phyloP scores from a whole-genome alignment of 2,888 invertebrate species.

The Hybos culiciformis region DNA sequence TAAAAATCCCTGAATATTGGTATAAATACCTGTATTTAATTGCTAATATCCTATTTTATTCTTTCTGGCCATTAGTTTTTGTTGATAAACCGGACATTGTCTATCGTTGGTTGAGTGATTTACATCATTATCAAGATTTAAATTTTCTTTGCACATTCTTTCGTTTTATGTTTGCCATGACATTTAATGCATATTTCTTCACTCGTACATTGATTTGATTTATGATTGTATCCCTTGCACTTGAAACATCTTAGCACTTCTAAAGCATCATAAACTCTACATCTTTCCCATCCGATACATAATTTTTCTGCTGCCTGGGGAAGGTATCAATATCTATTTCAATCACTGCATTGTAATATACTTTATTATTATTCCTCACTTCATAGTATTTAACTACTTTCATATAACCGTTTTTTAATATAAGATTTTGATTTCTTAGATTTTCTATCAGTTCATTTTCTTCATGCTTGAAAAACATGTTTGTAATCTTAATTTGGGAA shows the following conservation, averaged over 20 bases:
- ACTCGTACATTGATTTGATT: neutral
- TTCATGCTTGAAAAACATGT: neutral
- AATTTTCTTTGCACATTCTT: neutral
- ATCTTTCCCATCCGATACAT: constrained; percentile 2
- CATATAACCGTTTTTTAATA: neutral
- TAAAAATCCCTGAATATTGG: no score
- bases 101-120: no score
- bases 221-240: constrained; percentile 3
- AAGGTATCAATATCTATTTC: neutral
- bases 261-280: neutral
- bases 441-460: neutral
- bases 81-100: no score
- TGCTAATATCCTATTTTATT: no score
- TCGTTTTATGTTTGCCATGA: neutral
- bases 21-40: no score
- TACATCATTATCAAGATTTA: no score
- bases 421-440: neutral
- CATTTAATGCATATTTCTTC: neutral
- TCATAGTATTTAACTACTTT: constrained; percentile 2
- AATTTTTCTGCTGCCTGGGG: neutral
- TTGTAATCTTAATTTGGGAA: neutral
- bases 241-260: neutral
- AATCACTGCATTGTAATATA: neutral
- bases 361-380: neutral
- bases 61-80: no score